Evolutionary conservation across 2,797 vertebrate species (phyloP).

Genomic region (Sphenopsis melanotis): DNA sequence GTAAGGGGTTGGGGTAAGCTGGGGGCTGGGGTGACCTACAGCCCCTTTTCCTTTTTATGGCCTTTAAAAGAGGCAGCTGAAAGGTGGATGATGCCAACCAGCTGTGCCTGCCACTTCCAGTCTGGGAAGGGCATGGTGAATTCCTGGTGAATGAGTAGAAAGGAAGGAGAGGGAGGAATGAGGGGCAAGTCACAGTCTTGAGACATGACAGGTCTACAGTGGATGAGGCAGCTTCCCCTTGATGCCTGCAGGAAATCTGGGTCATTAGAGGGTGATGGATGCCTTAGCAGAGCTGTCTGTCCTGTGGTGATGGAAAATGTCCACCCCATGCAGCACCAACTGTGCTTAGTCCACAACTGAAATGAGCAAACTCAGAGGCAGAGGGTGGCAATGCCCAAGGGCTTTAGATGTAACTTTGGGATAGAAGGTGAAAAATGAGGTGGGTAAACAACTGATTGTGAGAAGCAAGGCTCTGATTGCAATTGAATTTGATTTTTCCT

Average conservation of each 20-base stretch:
- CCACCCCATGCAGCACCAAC: background rate
- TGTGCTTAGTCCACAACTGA: background rate
- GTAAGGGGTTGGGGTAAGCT: background rate
- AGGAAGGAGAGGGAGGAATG: background rate
- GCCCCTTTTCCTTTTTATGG: background rate
- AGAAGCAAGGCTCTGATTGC: background rate
- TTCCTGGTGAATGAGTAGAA: background rate
- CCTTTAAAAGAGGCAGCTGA: background rate
- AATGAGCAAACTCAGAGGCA: background rate
- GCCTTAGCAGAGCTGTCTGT: background rate
- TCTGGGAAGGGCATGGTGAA: background rate
- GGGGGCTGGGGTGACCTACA: background rate
- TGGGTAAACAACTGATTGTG: background rate
- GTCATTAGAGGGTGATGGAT: background rate
- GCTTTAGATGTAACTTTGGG: background rate
- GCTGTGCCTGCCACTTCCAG: background rate
- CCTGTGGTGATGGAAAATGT: background rate
- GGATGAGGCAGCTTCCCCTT: background rate
- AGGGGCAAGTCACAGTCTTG: background rate
- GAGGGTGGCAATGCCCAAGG: background rate
- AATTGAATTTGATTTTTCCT: background rate
- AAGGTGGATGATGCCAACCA: background rate
- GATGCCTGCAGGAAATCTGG: background rate
- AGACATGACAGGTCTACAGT: background rate
- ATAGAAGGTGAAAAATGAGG: background rate